Conservation (phyloP, 2,113 vertebrate species). For the Gymnobelideus leadbeateri region DNA sequence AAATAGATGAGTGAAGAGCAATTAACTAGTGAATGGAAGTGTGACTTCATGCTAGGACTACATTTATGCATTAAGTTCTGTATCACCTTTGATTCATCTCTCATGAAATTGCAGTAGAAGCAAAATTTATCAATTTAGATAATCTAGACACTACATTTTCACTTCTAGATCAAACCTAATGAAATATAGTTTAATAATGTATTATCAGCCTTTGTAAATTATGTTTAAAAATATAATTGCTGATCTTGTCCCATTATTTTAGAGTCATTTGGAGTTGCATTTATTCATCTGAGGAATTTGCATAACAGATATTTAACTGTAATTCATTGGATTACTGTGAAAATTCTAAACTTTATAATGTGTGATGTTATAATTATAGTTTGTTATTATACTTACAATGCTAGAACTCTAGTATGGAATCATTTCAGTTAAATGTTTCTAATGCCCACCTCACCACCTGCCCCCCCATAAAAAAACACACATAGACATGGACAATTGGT, state of each 20-base stretch:
- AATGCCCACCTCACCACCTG: not conserved
- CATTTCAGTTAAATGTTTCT: not conserved
- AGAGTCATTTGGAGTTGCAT: constrained; percentile 24
- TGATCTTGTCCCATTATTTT: constrained; percentile 9
- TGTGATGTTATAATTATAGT: not conserved
- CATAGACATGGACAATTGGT: not conserved
- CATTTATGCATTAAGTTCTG: not conserved
- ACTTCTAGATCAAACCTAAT: not conserved
- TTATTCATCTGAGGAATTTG: constrained; percentile 11
- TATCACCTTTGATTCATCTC: not conserved
- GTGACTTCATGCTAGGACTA: not conserved
- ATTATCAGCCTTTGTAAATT: constrained; percentile 7
- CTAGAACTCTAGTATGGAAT: not conserved
- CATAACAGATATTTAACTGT: not conserved
- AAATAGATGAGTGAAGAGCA: not conserved
- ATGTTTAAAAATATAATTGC: constrained; percentile 1
- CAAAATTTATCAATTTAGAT: not conserved
- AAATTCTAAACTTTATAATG: not conserved
- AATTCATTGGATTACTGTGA: not conserved
- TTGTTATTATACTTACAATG: not conserved
- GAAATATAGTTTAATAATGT: not conserved
- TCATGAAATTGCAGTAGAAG: not conserved
- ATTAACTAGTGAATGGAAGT: not conserved
- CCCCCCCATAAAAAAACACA: not conserved
- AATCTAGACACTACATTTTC: not conserved